Base-by-base conservation (phyloP, 2,888 invertebrate genomes). In the Rhyacophila evoluta region DNA sequence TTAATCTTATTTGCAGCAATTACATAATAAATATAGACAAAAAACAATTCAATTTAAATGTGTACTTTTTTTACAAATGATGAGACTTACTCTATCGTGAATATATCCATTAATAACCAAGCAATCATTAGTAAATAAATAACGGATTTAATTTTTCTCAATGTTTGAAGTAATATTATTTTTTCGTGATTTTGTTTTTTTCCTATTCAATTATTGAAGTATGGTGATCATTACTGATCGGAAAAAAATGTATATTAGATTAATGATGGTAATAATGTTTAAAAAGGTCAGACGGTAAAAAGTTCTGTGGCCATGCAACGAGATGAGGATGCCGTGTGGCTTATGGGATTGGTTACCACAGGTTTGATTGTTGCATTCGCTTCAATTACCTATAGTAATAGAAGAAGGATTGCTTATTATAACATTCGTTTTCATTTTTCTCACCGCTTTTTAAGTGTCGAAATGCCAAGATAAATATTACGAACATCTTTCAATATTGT, bases 91-190 rank as follows among this genome's bases (percentile, higher is more conserved):
- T 55, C 10, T 25, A 55, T 55, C 55, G 55, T 55, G 55, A 55
- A 15, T 55, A 1, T 19, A 19, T 55, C 5, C 55, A 55, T 55
- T 55, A 55, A 55, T 55, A 55, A 55, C 55, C 55, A 55, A 55
- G 10, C 19, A 55, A 25, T 25, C 55, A 55, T 25, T 55, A 55
- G 55, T 25, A 10, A 55, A 39, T 39, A 39, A 39, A 55, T 19
- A 19, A 55, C 55, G 19, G 55, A 19, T 55, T 55, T 55, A 55
- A 55, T 25, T 55, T 25, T 55, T 55, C 15, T 19, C 8, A 55
- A 55, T 55, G 55, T 55, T 55, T 55, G 15, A 15, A 55, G 19
- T 55, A 55, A 55, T 55, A 55, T 55, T 55, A 55, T 55, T 55
- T 55, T 41, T 55, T 55, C 25, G 25, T 33, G 29, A 33, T 33